Conservation (phyloP, 2,888 invertebrate genomes). For the Neoscelio sp. region DNA sequence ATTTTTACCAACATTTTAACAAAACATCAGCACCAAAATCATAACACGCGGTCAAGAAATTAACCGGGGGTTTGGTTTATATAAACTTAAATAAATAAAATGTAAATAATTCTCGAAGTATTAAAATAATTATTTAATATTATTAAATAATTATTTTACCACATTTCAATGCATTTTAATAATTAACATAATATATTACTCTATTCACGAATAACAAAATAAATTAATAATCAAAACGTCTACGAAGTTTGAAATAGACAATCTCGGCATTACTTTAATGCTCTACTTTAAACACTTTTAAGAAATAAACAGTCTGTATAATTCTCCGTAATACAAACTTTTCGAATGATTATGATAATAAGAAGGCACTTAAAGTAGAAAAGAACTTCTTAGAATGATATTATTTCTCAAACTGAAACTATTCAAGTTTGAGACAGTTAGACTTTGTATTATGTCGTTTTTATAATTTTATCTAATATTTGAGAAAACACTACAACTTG, state of each 20-base stretch:
- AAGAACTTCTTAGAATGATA: background rate
- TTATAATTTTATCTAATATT: constrained; percentile 29
- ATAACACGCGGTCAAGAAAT: background rate
- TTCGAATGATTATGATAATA: constrained; percentile 12
- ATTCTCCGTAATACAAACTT: constrained; percentile 13
- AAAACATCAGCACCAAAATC: background rate
- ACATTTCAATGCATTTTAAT: too few relatives aligned
- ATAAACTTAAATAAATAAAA: too few relatives aligned
- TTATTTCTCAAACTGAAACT: constrained; percentile 6
- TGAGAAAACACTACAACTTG: constrained; percentile 13
- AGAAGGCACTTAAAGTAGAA: background rate
- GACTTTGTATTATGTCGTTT: constrained; percentile 33
- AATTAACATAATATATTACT: too few relatives aligned
- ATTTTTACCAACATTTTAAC: background rate
- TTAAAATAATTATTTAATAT: too few relatives aligned
- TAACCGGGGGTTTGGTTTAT: background rate
- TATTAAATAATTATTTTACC: background rate
- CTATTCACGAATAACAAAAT: too few relatives aligned
- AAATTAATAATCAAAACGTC: background rate
- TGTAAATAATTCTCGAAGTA: too few relatives aligned
- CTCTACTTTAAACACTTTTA: background rate
- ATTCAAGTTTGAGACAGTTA: constrained; percentile 2
- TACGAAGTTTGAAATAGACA: background rate
- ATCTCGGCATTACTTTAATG: background rate
- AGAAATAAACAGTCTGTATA: constrained; percentile 6